These are phyloP conservation scores for Catostylus mosaicus DNA, from an alignment of 30 jellyfish, hydroid and myxozoan genomes.

Conservation along the genomic window DNA sequence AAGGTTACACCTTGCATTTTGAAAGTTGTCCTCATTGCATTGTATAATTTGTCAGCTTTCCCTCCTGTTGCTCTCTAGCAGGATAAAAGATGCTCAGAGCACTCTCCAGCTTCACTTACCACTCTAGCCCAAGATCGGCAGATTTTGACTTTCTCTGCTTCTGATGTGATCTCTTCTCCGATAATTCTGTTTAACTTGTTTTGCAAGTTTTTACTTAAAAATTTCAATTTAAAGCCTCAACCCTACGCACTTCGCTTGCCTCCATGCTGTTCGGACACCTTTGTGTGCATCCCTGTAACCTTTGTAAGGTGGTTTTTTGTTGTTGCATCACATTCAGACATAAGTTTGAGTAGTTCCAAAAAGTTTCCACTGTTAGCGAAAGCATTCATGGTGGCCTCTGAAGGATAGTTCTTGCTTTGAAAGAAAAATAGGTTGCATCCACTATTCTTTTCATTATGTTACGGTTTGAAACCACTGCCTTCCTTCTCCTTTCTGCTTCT, in stretches of 20 bases:
- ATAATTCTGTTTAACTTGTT: constrained; percentile 35
- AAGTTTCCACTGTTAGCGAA: too few relatives aligned
- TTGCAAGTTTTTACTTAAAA: constrained; percentile 49
- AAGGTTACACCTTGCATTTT: constrained; percentile 50
- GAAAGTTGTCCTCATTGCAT: constrained; percentile 36
- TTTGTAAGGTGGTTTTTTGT: constrained; percentile 58
- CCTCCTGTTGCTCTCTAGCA: constrained; percentile 61
- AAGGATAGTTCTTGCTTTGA: too few relatives aligned
- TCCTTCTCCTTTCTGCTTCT: constrained; percentile 46
- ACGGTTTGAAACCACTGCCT: constrained; percentile 37
- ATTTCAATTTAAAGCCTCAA: constrained; percentile 58
- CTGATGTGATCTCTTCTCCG: constrained; percentile 34
- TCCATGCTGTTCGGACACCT: constrained; percentile 58
- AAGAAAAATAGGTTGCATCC: too few relatives aligned
- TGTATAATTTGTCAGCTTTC: constrained; percentile 46
- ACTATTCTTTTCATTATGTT: too few relatives aligned
- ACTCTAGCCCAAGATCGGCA: constrained; percentile 64
- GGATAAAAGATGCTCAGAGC: constrained; percentile 48
- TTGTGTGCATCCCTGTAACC: constrained; percentile 42
- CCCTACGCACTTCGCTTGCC: constrained; percentile 58
- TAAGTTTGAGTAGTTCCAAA: too few relatives aligned
- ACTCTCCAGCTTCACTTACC: constrained; percentile 38
- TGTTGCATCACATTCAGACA: constrained; percentile 61
- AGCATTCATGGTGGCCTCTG: too few relatives aligned
- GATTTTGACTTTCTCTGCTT: constrained; percentile 36